These are phyloP conservation scores for Cherax destructor DNA, from an alignment of 1,140 invertebrate species.

Conservation along the genomic window DNA sequence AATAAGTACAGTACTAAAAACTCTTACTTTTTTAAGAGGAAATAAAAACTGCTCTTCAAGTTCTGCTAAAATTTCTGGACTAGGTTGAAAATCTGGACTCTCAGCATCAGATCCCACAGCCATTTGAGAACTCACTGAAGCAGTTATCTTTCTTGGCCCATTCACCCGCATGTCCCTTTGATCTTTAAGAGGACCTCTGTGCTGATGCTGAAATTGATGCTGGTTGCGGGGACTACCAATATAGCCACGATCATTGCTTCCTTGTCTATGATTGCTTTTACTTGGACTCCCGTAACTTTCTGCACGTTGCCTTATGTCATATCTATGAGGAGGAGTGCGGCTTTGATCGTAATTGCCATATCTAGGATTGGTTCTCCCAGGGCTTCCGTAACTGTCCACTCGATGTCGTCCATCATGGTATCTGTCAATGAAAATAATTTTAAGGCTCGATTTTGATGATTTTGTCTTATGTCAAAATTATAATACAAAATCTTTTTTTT, in stretches of 20 bases:
- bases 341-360: constrained; percentile 19
- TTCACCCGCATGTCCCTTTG: constrained; percentile 48
- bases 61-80: constrained; percentile 60
- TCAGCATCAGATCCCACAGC: constrained; percentile 68
- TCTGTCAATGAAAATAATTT: neutral
- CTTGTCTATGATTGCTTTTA: constrained; percentile 20
- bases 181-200: constrained; percentile 32
- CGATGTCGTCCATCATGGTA: constrained; percentile 41
- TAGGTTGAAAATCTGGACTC: constrained; percentile 73
- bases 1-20: too few species aligned
- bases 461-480: neutral
- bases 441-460: neutral
- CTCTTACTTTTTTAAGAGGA: constrained; percentile 29
- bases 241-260: constrained; percentile 28
- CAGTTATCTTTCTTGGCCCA: constrained; percentile 38
- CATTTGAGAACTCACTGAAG: neutral
- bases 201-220: constrained; percentile 27
- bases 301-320: constrained; percentile 17
- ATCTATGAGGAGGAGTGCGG: constrained; percentile 28
- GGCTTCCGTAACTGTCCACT: constrained; percentile 26
- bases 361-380: constrained; percentile 22
- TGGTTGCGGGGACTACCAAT: constrained; percentile 29
- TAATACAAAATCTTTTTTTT: too few species aligned
- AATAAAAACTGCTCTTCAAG: constrained; percentile 58
- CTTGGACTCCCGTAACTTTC: constrained; percentile 47